Evolutionary conservation across 2,888 invertebrate species (phyloP).

Genomic region (Apodemia mormo): DNA sequence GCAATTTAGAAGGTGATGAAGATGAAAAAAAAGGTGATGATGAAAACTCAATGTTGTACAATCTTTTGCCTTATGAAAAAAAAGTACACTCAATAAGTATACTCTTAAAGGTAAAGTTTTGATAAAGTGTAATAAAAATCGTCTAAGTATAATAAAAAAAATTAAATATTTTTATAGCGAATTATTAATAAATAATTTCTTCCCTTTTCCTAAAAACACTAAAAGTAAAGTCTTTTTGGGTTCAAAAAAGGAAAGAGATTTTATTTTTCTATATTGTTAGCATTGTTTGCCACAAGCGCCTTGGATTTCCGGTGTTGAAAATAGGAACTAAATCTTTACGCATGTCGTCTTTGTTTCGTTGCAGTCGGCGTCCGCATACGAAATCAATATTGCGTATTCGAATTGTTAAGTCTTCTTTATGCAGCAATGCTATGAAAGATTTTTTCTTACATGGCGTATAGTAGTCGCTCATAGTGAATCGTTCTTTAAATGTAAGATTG

Average conservation of each 20-base stretch:
- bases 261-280: slow-evolving; percentile 27
- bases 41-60: no score
- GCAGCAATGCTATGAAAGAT: slow-evolving; percentile 81
- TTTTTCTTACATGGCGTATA: slow-evolving; percentile 78
- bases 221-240: no score
- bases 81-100: no score
- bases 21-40: no score
- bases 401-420: slow-evolving; percentile 73
- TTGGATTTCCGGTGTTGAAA: slow-evolving; percentile 47
- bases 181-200: no score
- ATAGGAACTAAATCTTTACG: slow-evolving; percentile 60
- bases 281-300: slow-evolving; percentile 49
- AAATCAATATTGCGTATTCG: slow-evolving; percentile 76
- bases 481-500: slow-evolving; percentile 82
- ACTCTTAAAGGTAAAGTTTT: no score
- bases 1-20: no score
- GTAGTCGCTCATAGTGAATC: slow-evolving; percentile 82
- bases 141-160: no score
- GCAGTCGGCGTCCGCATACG: slow-evolving; percentile 73
- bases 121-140: no score
- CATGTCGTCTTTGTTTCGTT: slow-evolving; percentile 55
- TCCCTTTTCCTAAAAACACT: no score
- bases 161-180: no score
- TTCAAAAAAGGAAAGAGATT: neutral
- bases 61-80: no score